A percentile compares a stretch with the other conserved stretches of the same genome.
phyloP scores from a whole-genome alignment of 2,113 vertebrate genomes.

The Microcebus ravelobensis region DNA sequence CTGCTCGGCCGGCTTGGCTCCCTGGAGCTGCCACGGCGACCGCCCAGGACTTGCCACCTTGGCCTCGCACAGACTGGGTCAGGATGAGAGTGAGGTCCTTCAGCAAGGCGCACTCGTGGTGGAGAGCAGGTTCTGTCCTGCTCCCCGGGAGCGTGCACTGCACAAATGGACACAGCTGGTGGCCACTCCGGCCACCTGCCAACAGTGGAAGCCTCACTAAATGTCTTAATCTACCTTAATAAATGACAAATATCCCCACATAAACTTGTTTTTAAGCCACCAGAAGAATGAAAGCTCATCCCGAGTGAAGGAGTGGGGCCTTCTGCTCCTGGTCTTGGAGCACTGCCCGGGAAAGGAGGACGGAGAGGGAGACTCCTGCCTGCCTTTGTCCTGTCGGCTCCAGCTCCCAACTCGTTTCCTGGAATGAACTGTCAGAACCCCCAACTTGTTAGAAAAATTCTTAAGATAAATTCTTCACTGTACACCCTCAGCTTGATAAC shows the following conservation, averaged over 20 bases:
- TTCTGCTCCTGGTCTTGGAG: too few species aligned
- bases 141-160: rapidly evolving
- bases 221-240: background rate
- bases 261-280: background rate
- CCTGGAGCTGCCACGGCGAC: rapidly evolving
- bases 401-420: background rate
- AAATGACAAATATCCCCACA: background rate
- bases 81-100: background rate
- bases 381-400: background rate
- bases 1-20: background rate
- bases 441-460: background rate
- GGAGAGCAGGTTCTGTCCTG: too few species aligned
- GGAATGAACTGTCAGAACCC: background rate
- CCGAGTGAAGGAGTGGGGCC: background rate
- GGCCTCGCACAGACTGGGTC: background rate
- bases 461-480: background rate
- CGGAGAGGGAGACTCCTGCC: rapidly evolving
- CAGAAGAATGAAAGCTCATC: background rate
- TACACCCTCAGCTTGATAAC: slow-evolving; percentile 34
- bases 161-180: too few species aligned
- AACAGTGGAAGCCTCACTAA: rapidly evolving
- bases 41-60: rapidly evolving
- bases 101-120: background rate
- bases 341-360: background rate
- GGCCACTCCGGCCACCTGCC: background rate